These are phyloP conservation scores for Nothobranchius furzeri DNA, from an alignment of 2,113 vertebrate genomes.

Conservation along the genomic window DNA sequence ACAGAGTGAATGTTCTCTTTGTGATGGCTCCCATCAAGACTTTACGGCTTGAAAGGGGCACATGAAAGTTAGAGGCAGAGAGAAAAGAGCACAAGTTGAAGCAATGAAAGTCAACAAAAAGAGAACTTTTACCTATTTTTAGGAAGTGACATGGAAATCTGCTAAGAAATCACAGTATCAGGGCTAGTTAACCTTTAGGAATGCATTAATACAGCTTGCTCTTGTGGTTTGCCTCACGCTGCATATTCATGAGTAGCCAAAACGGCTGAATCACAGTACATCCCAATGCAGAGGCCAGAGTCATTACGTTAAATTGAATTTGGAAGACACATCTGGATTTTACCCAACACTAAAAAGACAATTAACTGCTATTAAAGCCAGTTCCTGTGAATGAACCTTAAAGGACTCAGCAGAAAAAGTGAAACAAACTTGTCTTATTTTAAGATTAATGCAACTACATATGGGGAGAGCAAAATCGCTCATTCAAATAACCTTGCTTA, in stretches of 20 bases:
- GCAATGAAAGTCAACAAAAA: conserved; percentile 26
- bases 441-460: conserved; percentile 69
- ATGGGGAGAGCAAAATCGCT: conserved; percentile 69
- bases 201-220: conserved; percentile 10
- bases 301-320: conserved; percentile 34
- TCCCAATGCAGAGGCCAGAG: conserved; percentile 24
- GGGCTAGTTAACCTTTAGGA: not conserved
- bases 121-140: conserved; percentile 1
- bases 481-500: conserved; percentile 78
- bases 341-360: conserved; percentile 32
- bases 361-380: conserved; percentile 33
- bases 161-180: not conserved
- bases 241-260: not conserved
- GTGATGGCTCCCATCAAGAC: conserved; percentile 46
- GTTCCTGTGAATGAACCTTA: conserved; percentile 17
- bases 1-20: conserved; percentile 48
- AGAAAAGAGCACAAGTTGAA: conserved; percentile 7
- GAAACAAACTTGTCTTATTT: conserved; percentile 50
- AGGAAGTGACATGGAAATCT: not conserved
- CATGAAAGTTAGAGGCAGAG: conserved; percentile 25
- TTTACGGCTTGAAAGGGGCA: conserved; percentile 24
- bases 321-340: conserved; percentile 31
- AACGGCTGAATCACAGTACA: conserved; percentile 22
- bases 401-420: conserved; percentile 23
- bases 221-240: conserved; percentile 12